phyloP scores from a whole-genome alignment of 2,888 invertebrate genomes.

The Stenodema calcarata region DNA sequence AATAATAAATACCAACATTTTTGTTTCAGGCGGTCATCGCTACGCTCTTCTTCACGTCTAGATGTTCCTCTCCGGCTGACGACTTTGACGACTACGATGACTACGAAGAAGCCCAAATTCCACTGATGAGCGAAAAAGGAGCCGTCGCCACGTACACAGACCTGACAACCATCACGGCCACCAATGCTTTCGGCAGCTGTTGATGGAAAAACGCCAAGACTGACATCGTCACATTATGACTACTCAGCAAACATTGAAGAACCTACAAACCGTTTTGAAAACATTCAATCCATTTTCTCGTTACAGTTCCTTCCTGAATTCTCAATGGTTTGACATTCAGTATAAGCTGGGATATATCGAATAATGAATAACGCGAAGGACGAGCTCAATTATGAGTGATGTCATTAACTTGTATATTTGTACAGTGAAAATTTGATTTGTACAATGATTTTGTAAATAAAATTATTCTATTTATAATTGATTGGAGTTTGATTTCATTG shows the following conservation, averaged over 20 bases:
- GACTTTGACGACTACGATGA: constrained; percentile 42
- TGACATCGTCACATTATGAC: not conserved
- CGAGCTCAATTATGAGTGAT: not conserved
- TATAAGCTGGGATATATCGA: too few species aligned
- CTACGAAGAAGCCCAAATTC: constrained; percentile 31
- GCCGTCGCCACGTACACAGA: constrained; percentile 1
- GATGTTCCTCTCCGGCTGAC: constrained; percentile 46
- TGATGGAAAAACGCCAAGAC: not conserved
- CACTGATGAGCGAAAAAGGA: constrained; percentile 4
- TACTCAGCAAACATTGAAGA: too few species aligned
- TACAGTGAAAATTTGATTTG: not conserved
- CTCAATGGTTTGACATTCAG: not conserved
- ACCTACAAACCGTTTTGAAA: too few species aligned
- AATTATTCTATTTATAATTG: not conserved
- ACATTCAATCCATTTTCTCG: too few species aligned
- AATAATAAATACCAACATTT: not conserved
- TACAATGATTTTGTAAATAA: not conserved
- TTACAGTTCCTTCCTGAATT: too few species aligned
- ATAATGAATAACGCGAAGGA: too few species aligned
- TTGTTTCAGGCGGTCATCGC: constrained; percentile 52
- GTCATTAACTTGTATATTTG: not conserved
- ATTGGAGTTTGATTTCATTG: not conserved
- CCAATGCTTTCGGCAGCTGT: constrained; percentile 5
- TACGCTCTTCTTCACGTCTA: constrained; percentile 53
- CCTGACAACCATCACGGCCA: constrained; percentile 19